Conservation (phyloP, 2,888 invertebrate genomes). For the Amphipoea lucens region DNA sequence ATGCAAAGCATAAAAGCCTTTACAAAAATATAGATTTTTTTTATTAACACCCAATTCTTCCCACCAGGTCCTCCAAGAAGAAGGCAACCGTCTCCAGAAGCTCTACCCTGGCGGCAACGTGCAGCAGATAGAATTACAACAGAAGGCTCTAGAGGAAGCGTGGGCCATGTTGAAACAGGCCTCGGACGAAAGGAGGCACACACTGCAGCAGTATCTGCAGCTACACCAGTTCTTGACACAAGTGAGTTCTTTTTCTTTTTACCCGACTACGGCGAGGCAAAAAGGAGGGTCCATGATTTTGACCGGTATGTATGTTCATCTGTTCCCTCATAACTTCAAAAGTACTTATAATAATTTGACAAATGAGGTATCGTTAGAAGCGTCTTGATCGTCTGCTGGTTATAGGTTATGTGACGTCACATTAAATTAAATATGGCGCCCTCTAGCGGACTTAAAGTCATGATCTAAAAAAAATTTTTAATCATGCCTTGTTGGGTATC, state of each 20-base stretch:
- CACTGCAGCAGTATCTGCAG: conserved; percentile 96
- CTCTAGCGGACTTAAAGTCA: no score
- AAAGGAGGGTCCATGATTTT: no score
- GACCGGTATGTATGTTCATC: no score
- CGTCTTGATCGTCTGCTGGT: no score
- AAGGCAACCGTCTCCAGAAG: conserved; percentile 96
- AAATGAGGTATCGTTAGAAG: no score
- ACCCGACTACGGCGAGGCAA: no score
- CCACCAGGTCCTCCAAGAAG: conserved; percentile 95
- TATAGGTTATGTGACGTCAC: no score
- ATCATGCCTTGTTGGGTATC: no score
- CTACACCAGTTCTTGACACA: conserved; percentile 96
- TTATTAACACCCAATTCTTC: neutral
- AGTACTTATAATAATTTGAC: no score
- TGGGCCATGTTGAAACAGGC: conserved; percentile 96
- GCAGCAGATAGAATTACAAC: conserved; percentile 96
- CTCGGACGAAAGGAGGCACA: conserved; percentile 94
- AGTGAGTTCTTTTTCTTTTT: conserved; percentile 50
- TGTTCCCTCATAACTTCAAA: no score
- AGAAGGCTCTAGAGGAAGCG: conserved; percentile 95
- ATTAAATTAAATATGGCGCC: no score
- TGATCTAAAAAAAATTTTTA: no score
- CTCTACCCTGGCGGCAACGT: conserved; percentile 98
- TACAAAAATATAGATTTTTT: neutral
- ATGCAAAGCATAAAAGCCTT: neutral